These are phyloP conservation scores for Neomonachus schauinslandi DNA, from an alignment of 2,113 vertebrate species.

Conservation along the genomic window DNA sequence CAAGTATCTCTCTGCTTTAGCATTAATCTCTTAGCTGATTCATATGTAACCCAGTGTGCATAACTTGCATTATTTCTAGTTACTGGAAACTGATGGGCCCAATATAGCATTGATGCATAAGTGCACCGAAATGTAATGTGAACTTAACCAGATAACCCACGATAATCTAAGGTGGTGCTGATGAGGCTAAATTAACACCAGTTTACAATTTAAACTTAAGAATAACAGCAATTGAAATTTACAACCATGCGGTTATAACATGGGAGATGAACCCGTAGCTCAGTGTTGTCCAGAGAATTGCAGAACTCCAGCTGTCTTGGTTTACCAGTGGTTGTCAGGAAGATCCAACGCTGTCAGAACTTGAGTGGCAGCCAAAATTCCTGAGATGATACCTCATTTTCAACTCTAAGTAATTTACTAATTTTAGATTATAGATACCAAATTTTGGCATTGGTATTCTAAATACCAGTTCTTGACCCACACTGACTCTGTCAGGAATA, in stretches of 20 bases:
- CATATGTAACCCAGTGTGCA: background rate
- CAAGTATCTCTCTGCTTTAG: background rate
- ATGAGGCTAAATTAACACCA: background rate
- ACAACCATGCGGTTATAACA: rapidly evolving
- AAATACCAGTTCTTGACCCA: background rate
- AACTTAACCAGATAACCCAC: background rate
- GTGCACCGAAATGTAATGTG: background rate
- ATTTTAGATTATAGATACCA: background rate
- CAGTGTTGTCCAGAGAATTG: background rate
- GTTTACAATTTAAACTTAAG: background rate
- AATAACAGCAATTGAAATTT: background rate
- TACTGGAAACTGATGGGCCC: background rate
- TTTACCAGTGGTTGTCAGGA: background rate
- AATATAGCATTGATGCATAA: background rate
- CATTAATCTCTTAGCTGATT: background rate
- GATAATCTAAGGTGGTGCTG: background rate
- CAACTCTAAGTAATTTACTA: background rate
- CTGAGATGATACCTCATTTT: background rate
- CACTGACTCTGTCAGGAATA: background rate
- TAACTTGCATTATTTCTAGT: background rate
- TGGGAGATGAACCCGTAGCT: background rate
- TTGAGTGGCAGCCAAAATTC: background rate
- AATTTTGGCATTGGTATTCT: background rate
- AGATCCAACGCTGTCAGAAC: background rate
- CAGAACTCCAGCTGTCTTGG: background rate